Conservation (phyloP, 2,888 invertebrate genomes). For the Dicycla oo region DNA sequence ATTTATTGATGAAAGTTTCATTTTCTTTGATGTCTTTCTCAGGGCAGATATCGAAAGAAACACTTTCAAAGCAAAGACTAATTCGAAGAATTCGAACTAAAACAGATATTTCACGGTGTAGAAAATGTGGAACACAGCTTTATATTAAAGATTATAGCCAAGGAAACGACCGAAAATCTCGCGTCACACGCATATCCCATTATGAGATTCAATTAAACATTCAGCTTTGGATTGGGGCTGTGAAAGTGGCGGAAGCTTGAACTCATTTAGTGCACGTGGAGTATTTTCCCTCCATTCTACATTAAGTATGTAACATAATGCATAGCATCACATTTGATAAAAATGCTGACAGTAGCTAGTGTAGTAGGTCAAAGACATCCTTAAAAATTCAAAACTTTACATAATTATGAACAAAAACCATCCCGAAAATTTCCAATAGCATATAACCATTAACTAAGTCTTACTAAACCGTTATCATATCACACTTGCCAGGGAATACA, state of each 20-base stretch:
- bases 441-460: not conserved
- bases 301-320: not conserved
- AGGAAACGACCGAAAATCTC: slow-evolving; percentile 60
- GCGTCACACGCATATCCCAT: slow-evolving; percentile 69
- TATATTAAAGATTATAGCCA: slow-evolving; percentile 59
- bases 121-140: slow-evolving; percentile 50
- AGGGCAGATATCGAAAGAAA: slow-evolving; percentile 11
- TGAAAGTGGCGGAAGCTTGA: slow-evolving; percentile 51
- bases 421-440: not conserved
- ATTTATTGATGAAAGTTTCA: not conserved
- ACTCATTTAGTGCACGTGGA: slow-evolving; percentile 12
- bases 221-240: slow-evolving; percentile 65
- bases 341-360: not conserved
- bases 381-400: not conserved
- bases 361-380: no score
- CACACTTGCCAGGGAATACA: slow-evolving; percentile 7
- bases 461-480: slow-evolving; percentile 1
- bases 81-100: slow-evolving; percentile 45
- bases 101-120: slow-evolving; percentile 46
- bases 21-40: not conserved
- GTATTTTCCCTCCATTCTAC: not conserved
- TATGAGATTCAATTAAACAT: slow-evolving; percentile 79
- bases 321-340: not conserved
- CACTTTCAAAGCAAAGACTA: slow-evolving; percentile 16
- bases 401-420: no score